Percentiles rank a stretch among this genome's conserved stretches.
phyloP scores from a whole-genome alignment of 2,888 invertebrate species.

The Marronus borbonicus region DNA sequence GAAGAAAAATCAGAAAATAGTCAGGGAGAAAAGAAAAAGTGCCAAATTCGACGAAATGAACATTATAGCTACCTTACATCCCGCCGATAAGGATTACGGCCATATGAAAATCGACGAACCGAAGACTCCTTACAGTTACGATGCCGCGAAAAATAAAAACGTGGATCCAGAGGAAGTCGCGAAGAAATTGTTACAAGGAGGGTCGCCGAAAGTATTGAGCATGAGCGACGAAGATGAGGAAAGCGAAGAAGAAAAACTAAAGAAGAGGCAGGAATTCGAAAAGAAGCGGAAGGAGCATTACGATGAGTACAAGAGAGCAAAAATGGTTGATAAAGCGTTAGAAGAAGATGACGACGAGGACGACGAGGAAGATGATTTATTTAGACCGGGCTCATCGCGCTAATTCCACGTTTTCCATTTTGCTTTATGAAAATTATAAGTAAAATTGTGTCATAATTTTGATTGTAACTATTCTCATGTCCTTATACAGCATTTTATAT shows the following conservation, averaged over 20 bases:
- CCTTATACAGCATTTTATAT: neutral
- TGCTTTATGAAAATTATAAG: too few relatives aligned
- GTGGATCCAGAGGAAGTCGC: slow-evolving; percentile 42
- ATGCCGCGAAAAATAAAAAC: neutral
- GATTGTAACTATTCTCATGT: neutral
- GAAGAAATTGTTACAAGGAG: slow-evolving; percentile 46
- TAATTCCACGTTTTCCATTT: neutral
- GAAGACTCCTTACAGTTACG: slow-evolving; percentile 49
- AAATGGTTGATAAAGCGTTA: slow-evolving; percentile 25
- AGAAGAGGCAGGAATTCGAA: slow-evolving; percentile 35
- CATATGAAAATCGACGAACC: slow-evolving; percentile 52
- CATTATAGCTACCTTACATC: slow-evolving; percentile 47
- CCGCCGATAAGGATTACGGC: slow-evolving; percentile 50
- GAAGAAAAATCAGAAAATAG: neutral
- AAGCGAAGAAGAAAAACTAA: slow-evolving; percentile 9
- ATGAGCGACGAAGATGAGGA: slow-evolving; percentile 25
- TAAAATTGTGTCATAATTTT: too few relatives aligned
- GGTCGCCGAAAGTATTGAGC: slow-evolving; percentile 41
- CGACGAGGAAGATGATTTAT: slow-evolving; percentile 13
- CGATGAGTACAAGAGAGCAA: slow-evolving; percentile 47
- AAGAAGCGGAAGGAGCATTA: slow-evolving; percentile 47
- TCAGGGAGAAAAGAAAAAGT: slow-evolving; percentile 22
- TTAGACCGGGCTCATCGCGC: slow-evolving; percentile 19
- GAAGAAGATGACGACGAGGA: slow-evolving; percentile 24
- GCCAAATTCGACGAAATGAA: slow-evolving; percentile 49